These are phyloP conservation scores for Episyrphus balteatus DNA, from an alignment of 1,140 invertebrate genomes.

Conservation along the genomic window DNA sequence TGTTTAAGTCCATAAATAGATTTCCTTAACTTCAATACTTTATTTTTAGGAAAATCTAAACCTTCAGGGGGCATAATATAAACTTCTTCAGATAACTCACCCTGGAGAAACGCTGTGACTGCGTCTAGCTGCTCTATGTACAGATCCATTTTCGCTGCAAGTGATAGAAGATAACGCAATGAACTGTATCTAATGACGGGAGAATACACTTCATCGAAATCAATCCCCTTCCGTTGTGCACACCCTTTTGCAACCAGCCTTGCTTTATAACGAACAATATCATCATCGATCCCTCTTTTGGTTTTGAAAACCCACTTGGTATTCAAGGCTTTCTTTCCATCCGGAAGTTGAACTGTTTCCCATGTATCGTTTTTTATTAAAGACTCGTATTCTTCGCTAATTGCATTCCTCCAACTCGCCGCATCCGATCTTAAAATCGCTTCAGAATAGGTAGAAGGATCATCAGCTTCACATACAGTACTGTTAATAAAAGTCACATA, in stretches of 20 bases:
- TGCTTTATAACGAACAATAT: conserved; percentile 23
- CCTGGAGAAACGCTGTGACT: conserved; percentile 12
- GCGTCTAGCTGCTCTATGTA: conserved; percentile 18
- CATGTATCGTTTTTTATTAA: conserved; percentile 28
- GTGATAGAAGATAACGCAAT: conserved; percentile 18
- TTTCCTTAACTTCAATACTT: conserved; percentile 15
- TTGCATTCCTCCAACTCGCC: conserved; percentile 15
- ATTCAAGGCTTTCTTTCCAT: too few species aligned
- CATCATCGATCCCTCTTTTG: too few species aligned
- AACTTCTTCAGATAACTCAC: conserved; percentile 28
- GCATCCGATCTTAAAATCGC: conserved; percentile 6
- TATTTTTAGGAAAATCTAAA: conserved; percentile 4
- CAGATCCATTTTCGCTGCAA: conserved; percentile 9
- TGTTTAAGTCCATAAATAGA: conserved; percentile 23
- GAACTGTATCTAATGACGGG: conserved; percentile 15
- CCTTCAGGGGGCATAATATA: conserved; percentile 33
- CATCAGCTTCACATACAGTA: background rate
- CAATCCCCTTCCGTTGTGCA: conserved; percentile 24
- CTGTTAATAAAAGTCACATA: too few species aligned
- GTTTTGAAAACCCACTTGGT: too few species aligned
- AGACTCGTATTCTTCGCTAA: conserved; percentile 19
- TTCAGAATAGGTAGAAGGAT: conserved; percentile 1
- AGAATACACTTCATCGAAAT: conserved; percentile 17
- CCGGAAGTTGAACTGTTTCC: too few species aligned
- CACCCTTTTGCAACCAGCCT: conserved; percentile 33